Conservation (phyloP, 1,140 invertebrate genomes). For the Heterodera schachtii region DNA sequence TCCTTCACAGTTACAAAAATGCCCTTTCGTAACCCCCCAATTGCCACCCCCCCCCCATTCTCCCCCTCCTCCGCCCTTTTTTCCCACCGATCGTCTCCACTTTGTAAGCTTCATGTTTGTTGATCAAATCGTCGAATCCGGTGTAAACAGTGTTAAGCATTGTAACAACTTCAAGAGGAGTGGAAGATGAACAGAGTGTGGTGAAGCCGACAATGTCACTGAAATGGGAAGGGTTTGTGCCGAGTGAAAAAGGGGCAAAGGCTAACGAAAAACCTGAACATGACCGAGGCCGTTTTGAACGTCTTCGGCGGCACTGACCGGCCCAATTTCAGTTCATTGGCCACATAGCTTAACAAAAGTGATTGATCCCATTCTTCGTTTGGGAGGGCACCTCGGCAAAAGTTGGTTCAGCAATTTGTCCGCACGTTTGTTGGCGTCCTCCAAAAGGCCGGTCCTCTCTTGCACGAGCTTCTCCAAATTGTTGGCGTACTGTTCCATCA, state of each 20-base stretch:
- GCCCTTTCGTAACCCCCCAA: too few relatives aligned
- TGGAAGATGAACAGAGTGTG: conserved; percentile 67
- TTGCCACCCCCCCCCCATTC: too few relatives aligned
- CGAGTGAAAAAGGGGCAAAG: not conserved
- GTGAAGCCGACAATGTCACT: conserved; percentile 88
- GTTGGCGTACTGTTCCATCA: conserved; percentile 82
- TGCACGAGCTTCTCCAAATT: conserved; percentile 88
- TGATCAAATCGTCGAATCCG: conserved; percentile 66
- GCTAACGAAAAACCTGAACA: conserved; percentile 73
- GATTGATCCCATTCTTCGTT: not conserved
- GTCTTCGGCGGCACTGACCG: conserved; percentile 60
- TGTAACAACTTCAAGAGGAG: conserved; percentile 66
- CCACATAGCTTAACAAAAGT: conserved; percentile 54
- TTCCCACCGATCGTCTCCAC: conserved; percentile 56
- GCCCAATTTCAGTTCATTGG: conserved; percentile 63
- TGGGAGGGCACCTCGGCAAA: conserved; percentile 42
- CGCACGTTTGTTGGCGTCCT: conserved; percentile 62
- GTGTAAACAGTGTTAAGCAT: conserved; percentile 64
- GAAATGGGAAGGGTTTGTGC: not conserved
- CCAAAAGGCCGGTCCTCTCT: conserved; percentile 77
- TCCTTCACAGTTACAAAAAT: not conserved
- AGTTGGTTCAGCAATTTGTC: conserved; percentile 63
- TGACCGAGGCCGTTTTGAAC: conserved; percentile 75
- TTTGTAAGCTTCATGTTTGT: conserved; percentile 66
- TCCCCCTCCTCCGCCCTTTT: not conserved